Evolutionary conservation across 2,888 invertebrate species (phyloP), one percentile per base, ranked within the genome.

Genomic region (Brachypalpus laphriformis): DNA sequence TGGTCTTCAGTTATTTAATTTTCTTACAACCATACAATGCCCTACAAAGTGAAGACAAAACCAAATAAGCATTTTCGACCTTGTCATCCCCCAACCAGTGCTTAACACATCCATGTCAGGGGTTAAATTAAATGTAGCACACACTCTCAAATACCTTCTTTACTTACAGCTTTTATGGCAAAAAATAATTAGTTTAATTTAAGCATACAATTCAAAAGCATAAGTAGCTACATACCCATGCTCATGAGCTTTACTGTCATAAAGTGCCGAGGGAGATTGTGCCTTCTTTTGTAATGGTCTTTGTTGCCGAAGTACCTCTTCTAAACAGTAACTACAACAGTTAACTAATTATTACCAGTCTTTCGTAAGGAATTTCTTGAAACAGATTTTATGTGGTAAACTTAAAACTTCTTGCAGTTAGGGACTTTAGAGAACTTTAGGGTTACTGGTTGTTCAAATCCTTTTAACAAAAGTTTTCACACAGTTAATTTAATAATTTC

Each of bases 181-280:
- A 28, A 37, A 20, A 57, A 57, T 37, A 57, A 57, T 57, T 20
- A 57, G 37, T 37, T 37, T n/a, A 22, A 20, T 40, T 51, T 51
- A 14, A 14, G 25, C n/a, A 51, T 2, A 28, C 51, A 51, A n/a
- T 25, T 51, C 25, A 20, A 28, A 51, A 25, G 5, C 25, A 7
- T 25, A 51, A 51, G n/a, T n/a, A n/a, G n/a, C n/a, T n/a, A n/a
- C n/a, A n/a, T n/a, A n/a, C n/a, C 25, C 28, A 28, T n/a, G n/a
- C n/a, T n/a, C n/a, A n/a, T n/a, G n/a, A n/a, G n/a, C n/a, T 37
- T 22, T 8, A 18, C 37, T 20, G 11, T 6, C 37, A 37, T 57
- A 20, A 6, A 1, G 11, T 1, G 6, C 9, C 25, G 18, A 4
- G 3, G 7, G 16, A 18, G 7, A 6, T 16, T 51, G n/a, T 25